Evolutionary conservation across 1,140 invertebrate genomes (phyloP).

Genomic region (Drosophila ercepeae): DNA sequence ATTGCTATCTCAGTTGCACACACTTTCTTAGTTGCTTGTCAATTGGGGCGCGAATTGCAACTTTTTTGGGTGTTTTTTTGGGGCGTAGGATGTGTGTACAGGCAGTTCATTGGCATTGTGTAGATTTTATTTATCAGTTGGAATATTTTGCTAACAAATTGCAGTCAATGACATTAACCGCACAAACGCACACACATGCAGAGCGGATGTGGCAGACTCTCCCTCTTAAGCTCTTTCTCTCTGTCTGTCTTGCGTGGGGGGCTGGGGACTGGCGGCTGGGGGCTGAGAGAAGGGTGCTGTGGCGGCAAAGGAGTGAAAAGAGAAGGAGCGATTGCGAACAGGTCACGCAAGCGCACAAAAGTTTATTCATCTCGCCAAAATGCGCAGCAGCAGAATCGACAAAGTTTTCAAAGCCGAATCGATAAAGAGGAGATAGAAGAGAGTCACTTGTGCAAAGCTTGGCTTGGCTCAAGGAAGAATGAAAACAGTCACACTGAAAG

Average conservation of each 20-base stretch:
- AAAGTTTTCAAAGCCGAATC: conserved; percentile 60
- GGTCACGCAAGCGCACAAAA: conserved; percentile 76
- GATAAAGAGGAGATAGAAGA: conserved; percentile 54
- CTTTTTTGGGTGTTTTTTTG: conserved; percentile 28
- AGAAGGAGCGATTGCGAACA: conserved; percentile 41
- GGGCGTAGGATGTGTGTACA: conserved; percentile 22
- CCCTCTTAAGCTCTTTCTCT: not conserved
- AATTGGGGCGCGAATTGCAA: conserved; percentile 68
- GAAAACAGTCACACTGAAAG: conserved; percentile 21
- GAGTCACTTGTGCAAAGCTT: conserved; percentile 62
- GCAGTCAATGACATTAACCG: conserved; percentile 77
- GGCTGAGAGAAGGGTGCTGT: too few species aligned
- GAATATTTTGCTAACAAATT: conserved; percentile 82
- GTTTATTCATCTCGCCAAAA: conserved; percentile 77
- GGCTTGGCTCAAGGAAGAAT: conserved; percentile 19
- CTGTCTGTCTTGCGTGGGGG: conserved; percentile 30
- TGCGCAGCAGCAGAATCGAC: conserved; percentile 72
- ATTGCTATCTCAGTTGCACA: conserved; percentile 21
- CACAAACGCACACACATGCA: conserved; percentile 29
- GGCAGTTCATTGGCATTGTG: conserved; percentile 68
- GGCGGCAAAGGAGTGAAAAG: conserved; percentile 5
- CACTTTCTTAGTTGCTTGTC: conserved; percentile 30
- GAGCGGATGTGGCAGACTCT: conserved; percentile 53
- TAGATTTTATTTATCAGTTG: conserved; percentile 81
- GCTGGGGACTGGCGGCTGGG: not conserved